Conservation (phyloP, 2,888 invertebrate species). For the Morpho achilles region DNA sequence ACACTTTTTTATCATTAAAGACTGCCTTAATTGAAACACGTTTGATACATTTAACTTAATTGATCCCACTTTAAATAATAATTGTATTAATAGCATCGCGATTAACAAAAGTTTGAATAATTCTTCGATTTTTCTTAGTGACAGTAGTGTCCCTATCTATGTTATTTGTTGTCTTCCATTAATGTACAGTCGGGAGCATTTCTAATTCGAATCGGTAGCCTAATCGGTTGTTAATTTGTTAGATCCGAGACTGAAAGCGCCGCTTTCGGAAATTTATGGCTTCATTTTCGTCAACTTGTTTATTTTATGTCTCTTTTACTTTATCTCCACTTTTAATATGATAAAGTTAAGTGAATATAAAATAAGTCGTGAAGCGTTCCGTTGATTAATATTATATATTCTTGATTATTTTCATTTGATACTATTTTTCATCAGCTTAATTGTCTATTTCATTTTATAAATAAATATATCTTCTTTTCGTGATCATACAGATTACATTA, state of each 20-base stretch:
- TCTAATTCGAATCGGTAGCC: constrained; percentile 71
- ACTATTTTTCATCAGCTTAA: too few species aligned
- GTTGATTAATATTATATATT: neutral
- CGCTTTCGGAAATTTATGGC: constrained; percentile 69
- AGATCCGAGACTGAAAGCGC: constrained; percentile 64
- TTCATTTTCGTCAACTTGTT: constrained; percentile 57
- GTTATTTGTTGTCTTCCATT: constrained; percentile 65
- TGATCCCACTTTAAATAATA: constrained; percentile 1
- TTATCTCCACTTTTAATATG: constrained; percentile 3
- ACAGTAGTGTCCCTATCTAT: constrained; percentile 40
- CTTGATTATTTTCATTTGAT: too few species aligned
- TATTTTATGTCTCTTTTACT: constrained; percentile 9
- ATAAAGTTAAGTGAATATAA: neutral
- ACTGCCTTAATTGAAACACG: neutral
- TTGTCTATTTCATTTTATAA: too few species aligned
- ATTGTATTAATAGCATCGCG: constrained; percentile 4
- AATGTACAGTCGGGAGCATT: constrained; percentile 54
- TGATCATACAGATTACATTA: too few species aligned
- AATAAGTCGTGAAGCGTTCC: neutral
- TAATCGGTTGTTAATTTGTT: constrained; percentile 77
- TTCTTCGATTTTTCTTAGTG: constrained; percentile 15
- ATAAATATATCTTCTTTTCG: too few species aligned
- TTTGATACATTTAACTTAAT: constrained; percentile 3
- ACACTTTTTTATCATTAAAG: too few species aligned
- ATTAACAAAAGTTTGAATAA: constrained; percentile 8